These are phyloP conservation scores for Sarcophaga caerulescens DNA, from an alignment of 2,888 invertebrate genomes.

Conservation along the genomic window DNA sequence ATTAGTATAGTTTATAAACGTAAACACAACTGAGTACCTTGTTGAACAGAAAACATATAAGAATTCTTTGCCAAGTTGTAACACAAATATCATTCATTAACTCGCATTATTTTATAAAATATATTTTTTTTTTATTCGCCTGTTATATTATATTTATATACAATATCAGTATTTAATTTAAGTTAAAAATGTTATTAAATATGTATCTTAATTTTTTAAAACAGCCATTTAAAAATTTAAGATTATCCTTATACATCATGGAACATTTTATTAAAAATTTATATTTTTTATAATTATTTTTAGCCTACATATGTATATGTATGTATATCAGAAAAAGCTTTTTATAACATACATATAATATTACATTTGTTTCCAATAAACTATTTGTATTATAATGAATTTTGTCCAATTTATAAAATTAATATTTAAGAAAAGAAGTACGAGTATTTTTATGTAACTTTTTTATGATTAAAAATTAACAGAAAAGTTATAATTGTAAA, in stretches of 20 bases:
- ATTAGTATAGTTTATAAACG: not conserved
- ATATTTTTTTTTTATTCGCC: not conserved
- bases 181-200: not conserved
- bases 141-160: not conserved
- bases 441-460: slow-evolving; percentile 26
- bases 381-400: slow-evolving; percentile 8
- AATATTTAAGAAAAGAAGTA: not conserved
- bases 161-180: slow-evolving; percentile 6
- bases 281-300: not conserved
- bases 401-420: slow-evolving; percentile 3
- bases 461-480: slow-evolving; percentile 20
- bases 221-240: slow-evolving; percentile 63
- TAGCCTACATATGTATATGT: not conserved
- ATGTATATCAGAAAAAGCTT: not conserved
- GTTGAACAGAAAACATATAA: not conserved
- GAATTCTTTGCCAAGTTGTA: not conserved
- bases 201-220: slow-evolving; percentile 45
- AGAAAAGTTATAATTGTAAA: slow-evolving; percentile 8
- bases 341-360: not conserved
- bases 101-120: slow-evolving; percentile 22
- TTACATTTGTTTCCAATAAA: not conserved
- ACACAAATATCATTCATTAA: slow-evolving; percentile 7
- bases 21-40: slow-evolving; percentile 10
- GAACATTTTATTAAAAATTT: not conserved
- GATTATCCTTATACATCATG: not conserved